These are phyloP conservation scores for Hirtodrosophila cameraria DNA, from an alignment of 2,888 invertebrate genomes.

Conservation along the genomic window DNA sequence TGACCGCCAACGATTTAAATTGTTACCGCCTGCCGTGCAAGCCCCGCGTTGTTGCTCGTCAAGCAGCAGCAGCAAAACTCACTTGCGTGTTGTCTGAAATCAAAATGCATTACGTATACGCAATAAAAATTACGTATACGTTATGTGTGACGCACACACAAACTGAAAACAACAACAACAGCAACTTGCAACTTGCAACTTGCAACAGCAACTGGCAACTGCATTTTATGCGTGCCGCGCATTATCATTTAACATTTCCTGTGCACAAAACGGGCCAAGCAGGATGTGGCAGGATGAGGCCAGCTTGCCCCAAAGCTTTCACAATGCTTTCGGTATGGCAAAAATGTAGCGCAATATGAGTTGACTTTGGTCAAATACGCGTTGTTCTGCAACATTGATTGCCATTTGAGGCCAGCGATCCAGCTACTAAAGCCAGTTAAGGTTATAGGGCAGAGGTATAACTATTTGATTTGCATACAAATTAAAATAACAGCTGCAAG, in stretches of 20 bases:
- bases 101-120: slow-evolving; percentile 79
- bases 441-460: neutral
- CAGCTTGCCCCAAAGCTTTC: slow-evolving; percentile 8
- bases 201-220: slow-evolving; percentile 45
- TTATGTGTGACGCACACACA: slow-evolving; percentile 55
- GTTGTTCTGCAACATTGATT: slow-evolving; percentile 42
- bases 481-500: too few species aligned
- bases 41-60: too few species aligned
- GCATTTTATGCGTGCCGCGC: slow-evolving; percentile 77
- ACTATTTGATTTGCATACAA: too few species aligned
- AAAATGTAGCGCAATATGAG: neutral
- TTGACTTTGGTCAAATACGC: slow-evolving; percentile 3
- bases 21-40: slow-evolving; percentile 47
- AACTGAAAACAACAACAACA: slow-evolving; percentile 8
- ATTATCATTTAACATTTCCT: slow-evolving; percentile 77
- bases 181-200: neutral
- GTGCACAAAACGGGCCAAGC: slow-evolving; percentile 60
- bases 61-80: too few species aligned
- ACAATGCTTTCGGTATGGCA: slow-evolving; percentile 28
- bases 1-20: slow-evolving; percentile 78
- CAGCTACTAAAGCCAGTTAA: slow-evolving; percentile 13
- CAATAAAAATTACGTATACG: slow-evolving; percentile 78
- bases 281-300: slow-evolving; percentile 47
- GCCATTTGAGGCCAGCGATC: slow-evolving; percentile 34
- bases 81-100: slow-evolving; percentile 69